These are phyloP conservation scores for Catocala fraxini DNA, from an alignment of 2,888 invertebrate genomes.

Conservation along the genomic window DNA sequence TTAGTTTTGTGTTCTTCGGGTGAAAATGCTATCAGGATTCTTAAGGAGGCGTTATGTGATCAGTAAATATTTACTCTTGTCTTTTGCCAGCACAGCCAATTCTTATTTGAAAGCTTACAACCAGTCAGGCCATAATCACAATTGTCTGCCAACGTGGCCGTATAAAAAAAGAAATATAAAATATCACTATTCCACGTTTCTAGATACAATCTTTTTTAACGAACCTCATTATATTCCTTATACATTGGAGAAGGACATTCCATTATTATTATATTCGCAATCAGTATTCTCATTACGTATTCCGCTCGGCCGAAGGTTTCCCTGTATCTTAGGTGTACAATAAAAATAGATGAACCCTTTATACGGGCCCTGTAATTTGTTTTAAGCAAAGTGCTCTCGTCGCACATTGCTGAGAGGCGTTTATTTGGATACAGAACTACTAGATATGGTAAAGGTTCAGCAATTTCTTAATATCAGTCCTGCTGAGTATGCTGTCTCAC, in stretches of 20 bases:
- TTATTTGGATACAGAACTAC: constrained; percentile 29
- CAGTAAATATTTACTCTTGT: no score
- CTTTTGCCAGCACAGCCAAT: no score
- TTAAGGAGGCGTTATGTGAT: no score
- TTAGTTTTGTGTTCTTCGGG: no score
- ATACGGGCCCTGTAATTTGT: constrained; percentile 64
- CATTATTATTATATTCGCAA: constrained; percentile 47
- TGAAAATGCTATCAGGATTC: no score
- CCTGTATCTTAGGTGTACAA: constrained; percentile 53
- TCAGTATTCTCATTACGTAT: constrained; percentile 53
- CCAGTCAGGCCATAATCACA: no score
- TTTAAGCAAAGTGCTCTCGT: constrained; percentile 67
- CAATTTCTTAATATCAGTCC: no score
- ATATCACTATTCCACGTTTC: not conserved
- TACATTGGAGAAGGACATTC: constrained; percentile 25
- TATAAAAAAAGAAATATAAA: not conserved
- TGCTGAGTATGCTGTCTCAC: no score
- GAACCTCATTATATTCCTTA: constrained; percentile 30
- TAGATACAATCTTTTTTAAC: constrained; percentile 30
- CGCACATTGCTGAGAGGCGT: constrained; percentile 45
- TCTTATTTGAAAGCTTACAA: no score
- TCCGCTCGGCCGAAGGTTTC: constrained; percentile 46
- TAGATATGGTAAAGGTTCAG: constrained; percentile 21
- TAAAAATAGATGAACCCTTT: constrained; percentile 70
- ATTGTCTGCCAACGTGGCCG: not conserved